A percentile compares a stretch with the other conserved stretches of the same genome.
These are phyloP conservation scores for Linepithema humile DNA, from an alignment of 1,140 invertebrate genomes.

Conservation along the genomic window DNA sequence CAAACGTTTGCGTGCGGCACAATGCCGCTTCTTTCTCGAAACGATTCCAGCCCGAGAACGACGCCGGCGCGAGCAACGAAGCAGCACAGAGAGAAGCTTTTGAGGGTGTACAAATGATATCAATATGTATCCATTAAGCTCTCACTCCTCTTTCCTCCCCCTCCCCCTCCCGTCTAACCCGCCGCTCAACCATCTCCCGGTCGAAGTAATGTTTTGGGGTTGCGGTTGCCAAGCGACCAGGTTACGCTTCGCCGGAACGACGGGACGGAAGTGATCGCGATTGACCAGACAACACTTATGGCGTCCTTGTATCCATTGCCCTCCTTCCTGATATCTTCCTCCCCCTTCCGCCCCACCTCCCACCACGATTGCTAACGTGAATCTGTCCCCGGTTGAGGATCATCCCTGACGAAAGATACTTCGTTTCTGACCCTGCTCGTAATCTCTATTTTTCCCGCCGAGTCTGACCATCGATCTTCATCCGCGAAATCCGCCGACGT, in stretches of 20 bases:
- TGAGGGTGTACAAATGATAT: constrained; percentile 79
- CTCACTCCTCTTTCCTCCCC: constrained; percentile 42
- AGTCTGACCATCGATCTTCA: constrained; percentile 53
- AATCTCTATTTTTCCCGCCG: constrained; percentile 44
- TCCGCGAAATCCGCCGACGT: constrained; percentile 30
- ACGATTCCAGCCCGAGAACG: constrained; percentile 23
- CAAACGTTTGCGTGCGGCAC: constrained; percentile 27
- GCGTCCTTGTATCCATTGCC: constrained; percentile 70
- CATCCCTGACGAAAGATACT: constrained; percentile 42
- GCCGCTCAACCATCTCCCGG: constrained; percentile 13
- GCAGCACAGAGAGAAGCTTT: constrained; percentile 50
- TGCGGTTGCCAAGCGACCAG: constrained; percentile 77
- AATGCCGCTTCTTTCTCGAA: constrained; percentile 26
- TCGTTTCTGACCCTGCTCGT: constrained; percentile 50
- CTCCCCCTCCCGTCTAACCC: background rate
- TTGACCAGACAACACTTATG: constrained; percentile 73
- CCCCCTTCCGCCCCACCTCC: background rate
- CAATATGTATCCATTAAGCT: constrained; percentile 81
- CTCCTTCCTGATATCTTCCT: background rate
- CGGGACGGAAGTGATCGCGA: constrained; percentile 77
- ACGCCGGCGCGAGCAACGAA: constrained; percentile 3
- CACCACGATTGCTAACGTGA: background rate
- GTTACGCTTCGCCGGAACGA: constrained; percentile 68
- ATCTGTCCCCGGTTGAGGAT: background rate
- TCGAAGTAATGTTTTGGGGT: constrained; percentile 76